A percentile compares a stretch with the other conserved stretches of the same genome.
These are phyloP conservation scores for Xiphophorus maculatus DNA, from an alignment of 2,113 vertebrate species.

Conservation along the genomic window DNA sequence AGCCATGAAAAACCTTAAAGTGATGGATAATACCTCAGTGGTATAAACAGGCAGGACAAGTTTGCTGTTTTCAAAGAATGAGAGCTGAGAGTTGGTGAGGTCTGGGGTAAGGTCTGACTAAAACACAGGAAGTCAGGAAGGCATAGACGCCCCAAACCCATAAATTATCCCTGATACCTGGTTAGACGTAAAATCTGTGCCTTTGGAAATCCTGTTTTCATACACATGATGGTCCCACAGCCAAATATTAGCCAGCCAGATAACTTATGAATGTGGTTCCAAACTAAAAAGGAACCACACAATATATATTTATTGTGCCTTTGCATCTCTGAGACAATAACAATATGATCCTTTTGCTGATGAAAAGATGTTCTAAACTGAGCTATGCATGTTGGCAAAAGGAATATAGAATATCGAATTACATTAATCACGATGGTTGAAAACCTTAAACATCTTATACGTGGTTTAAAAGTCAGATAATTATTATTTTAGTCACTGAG, in stretches of 20 bases:
- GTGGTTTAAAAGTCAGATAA: too few relatives aligned
- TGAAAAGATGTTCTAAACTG: conserved; percentile 1
- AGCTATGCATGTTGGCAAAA: too few relatives aligned
- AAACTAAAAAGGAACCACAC: conserved; percentile 46
- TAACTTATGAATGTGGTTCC: conserved; percentile 55
- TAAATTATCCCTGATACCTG: conserved; percentile 2
- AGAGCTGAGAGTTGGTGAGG: not conserved
- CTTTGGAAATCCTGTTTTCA: too few relatives aligned
- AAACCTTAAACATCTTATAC: too few relatives aligned
- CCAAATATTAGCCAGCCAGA: conserved; percentile 33
- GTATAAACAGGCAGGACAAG: not conserved
- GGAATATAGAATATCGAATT: too few relatives aligned
- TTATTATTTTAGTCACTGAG: too few relatives aligned
- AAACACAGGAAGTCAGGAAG: conserved; percentile 14
- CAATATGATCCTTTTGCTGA: conserved; percentile 48
- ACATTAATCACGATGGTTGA: too few relatives aligned
- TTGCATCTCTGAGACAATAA: conserved; percentile 33
- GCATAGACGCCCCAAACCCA: conserved; percentile 12
- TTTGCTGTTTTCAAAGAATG: conserved; percentile 1
- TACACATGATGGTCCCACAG: conserved; percentile 34
- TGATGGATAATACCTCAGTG: conserved; percentile 20
- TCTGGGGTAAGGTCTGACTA: not conserved
- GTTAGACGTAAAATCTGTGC: not conserved
- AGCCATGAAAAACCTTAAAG: conserved; percentile 1
- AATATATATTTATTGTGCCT: conserved; percentile 55